Evolutionary conservation across 37 sponge, comb jelly and placozoan genomes (phyloP), one percentile per base, ranked within the genome.

Genomic region (Eunapius fragilis): DNA sequence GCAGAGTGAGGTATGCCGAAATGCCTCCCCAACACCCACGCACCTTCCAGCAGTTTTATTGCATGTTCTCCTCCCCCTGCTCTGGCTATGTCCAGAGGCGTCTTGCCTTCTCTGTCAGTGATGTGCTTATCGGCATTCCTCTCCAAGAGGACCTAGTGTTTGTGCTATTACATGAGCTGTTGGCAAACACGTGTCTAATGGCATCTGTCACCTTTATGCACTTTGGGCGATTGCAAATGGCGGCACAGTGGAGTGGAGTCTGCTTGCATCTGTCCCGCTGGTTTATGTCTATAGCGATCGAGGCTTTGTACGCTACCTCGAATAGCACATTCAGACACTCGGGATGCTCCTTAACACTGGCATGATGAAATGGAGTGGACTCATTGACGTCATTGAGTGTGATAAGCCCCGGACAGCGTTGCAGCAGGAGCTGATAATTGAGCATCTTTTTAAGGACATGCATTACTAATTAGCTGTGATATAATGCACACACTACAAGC

Each of bases 231-330:
- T 83, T 89, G 67, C 25, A 82, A 31, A 69, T 74, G 36, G 77
- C 84, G 14, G 84, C 84, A 72, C 69, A 89, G 31, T 89, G 89
- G 25, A 89, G 84, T 33, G 89, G 84, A 4, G 89, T 89, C 2
- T 74, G 83, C 24, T 22, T 7, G 49, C 37, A 48, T 35, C 22
- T 26, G 36, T 83, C 58, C 35, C 17, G 26, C 32, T 38, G 23
- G 67, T 78, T 33, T 25, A 80, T 73, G 22, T 73, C 67, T 25
- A 79, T 19, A n/a, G n/a, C 19, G 25, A 30, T 82, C 11, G 71
- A 70, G 14, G 47, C 48, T 67, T 75, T 68, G 72, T 83, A 7
- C 0, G 58, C 35, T 4, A 58, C 78, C 25, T 77, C 26, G 47
- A 84, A 34, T 7, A 89, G 75, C 26, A 85, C 14, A 6, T 73